phyloP scores from a whole-genome alignment of 2,113 vertebrate species.

The Rhadina sibilatrix region DNA sequence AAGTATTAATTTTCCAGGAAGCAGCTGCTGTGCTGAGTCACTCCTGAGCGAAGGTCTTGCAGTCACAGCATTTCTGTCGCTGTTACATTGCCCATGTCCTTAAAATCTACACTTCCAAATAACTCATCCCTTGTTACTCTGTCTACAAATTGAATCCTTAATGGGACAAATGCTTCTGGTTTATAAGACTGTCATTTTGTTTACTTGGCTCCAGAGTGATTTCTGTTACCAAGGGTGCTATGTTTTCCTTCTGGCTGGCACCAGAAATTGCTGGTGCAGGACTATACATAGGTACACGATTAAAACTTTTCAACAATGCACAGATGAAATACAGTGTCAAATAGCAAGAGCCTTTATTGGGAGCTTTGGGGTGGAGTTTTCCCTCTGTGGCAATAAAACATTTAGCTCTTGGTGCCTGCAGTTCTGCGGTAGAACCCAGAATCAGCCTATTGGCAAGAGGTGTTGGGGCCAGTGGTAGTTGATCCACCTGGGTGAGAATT shows the following conservation, averaged over 20 bases:
- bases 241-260: not conserved
- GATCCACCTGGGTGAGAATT: not conserved
- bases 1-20: slow-evolving; percentile 3
- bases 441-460: not conserved
- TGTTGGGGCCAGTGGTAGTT: not conserved
- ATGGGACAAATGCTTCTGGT: not conserved
- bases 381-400: not conserved
- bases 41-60: not conserved
- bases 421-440: not conserved
- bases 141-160: not conserved
- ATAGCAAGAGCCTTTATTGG: not conserved
- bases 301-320: not conserved
- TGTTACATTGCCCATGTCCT: not conserved
- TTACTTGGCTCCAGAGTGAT: not conserved
- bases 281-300: not conserved
- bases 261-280: not conserved
- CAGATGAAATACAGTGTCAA: not conserved
- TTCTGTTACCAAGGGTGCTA: not conserved
- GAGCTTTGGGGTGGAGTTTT: not conserved
- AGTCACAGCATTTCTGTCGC: not conserved
- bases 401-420: not conserved
- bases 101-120: not conserved
- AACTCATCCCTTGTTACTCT: not conserved
- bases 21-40: slow-evolving; percentile 44
- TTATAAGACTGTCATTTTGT: not conserved